Base-by-base conservation (phyloP, 2,113 vertebrate species). In the Periophthalmodon schlosseri region DNA sequence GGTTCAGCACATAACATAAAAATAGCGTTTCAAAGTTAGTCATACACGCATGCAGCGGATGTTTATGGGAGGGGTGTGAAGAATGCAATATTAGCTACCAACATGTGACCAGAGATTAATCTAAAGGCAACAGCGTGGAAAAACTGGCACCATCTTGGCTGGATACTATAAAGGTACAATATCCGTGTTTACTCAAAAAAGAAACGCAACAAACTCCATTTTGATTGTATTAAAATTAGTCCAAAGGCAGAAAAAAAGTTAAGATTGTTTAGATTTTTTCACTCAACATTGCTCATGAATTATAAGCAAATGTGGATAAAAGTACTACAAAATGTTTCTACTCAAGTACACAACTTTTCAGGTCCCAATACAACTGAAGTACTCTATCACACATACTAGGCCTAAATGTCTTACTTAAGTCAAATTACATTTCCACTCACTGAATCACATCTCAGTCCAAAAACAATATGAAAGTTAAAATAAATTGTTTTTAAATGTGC, bases 1-100 rank as follows among this genome's bases (percentile, higher is more conserved):
- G 16, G 61, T 64, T 33, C 61, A 36, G 61, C 28, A 20, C 10
- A 8, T 71, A 68, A 16, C 33, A 44, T 52, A 28, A 67, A 79
- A 72, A 71, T 0, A 20, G 10, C 36, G 23, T 21, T 15, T 28
- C 49, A 28, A 16, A 18, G 44, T 21, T 9, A 47, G 21, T 58
- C 36, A 50, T 46, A 20, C 15, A 39, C 11, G 20, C 15, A 39
- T 11, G 20, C 2, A 46, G 68, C 46, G 63, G 60, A 70, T 77
- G 70, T 73, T 73, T 81, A 52, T 0, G 1, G 46, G 24, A 74
- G 24, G 64, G 24, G 50, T 0, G 0, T 28, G 14, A 13, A 52
- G 58, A 69, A 66, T 23, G 13, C 33, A 58, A 66, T 49, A 64
- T 34, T 72, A 1, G 11, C 64, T 69, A 34, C 39, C 54, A 65